Evolutionary conservation across 2,888 invertebrate species (phyloP).

Genomic region (Deilephila porcellus): DNA sequence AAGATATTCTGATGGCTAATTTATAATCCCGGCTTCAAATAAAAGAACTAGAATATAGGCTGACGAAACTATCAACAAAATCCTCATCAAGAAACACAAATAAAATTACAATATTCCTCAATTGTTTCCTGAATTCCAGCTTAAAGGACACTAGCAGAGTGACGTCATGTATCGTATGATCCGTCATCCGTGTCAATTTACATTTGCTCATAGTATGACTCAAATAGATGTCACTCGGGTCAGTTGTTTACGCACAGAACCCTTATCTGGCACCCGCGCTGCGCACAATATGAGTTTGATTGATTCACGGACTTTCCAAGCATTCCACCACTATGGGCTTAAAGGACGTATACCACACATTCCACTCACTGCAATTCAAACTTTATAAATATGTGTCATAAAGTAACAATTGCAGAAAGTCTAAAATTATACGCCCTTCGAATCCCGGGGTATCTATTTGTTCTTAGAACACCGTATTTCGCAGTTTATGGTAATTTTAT

Average conservation of each 20-base stretch:
- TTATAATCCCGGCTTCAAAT: no score
- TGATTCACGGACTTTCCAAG: conserved; percentile 11
- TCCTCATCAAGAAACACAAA: no score
- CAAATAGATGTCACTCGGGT: neutral
- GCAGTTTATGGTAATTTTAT: neutral
- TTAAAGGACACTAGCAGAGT: neutral
- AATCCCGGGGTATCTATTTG: neutral
- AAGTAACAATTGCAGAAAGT: neutral
- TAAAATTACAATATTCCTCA: no score
- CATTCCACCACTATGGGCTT: no score
- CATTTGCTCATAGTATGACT: conserved; percentile 3
- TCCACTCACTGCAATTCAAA: neutral
- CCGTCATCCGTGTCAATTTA: neutral
- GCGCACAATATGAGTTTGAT: no score
- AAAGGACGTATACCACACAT: no score
- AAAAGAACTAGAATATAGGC: no score
- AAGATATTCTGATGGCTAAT: no score
- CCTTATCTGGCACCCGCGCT: conserved; percentile 2
- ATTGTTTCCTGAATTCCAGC: neutral
- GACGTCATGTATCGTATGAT: neutral
- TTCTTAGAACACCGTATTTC: neutral
- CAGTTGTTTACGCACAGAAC: neutral
- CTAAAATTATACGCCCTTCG: no score
- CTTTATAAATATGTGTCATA: no score
- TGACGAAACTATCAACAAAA: no score